These are phyloP conservation scores for Bufotes viridis DNA, from an alignment of 2,797 vertebrate genomes.

Conservation along the genomic window DNA sequence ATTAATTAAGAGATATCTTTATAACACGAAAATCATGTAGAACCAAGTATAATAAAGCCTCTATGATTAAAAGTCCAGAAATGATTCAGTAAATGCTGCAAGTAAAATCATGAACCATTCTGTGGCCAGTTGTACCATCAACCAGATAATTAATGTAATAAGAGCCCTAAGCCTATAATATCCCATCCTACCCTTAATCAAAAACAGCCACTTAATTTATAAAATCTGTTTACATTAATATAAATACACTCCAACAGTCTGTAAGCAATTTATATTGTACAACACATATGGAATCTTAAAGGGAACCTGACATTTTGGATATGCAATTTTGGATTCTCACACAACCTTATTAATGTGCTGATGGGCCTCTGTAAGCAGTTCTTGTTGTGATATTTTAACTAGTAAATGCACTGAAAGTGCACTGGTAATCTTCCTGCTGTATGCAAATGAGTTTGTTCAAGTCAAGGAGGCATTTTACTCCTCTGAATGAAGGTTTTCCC, in stretches of 20 bases:
- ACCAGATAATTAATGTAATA: slow-evolving; percentile 30
- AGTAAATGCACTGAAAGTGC: too few relatives aligned
- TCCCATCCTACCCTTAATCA: neutral
- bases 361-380: too few relatives aligned
- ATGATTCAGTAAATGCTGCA: slow-evolving; percentile 18
- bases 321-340: too few relatives aligned
- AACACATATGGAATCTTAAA: neutral
- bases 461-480: too few relatives aligned
- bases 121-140: slow-evolving; percentile 8
- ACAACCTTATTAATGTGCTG: too few relatives aligned
- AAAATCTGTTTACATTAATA: slow-evolving; percentile 1
- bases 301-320: neutral
- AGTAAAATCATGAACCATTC: slow-evolving; percentile 20
- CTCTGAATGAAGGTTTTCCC: too few relatives aligned
- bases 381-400: too few relatives aligned
- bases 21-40: slow-evolving; percentile 25
- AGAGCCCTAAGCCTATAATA: slow-evolving; percentile 4
- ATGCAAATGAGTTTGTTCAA: too few relatives aligned
- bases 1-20: slow-evolving; percentile 37
- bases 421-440: too few relatives aligned
- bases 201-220: slow-evolving; percentile 3
- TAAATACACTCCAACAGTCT: neutral
- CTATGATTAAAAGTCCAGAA: slow-evolving; percentile 27
- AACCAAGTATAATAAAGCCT: slow-evolving; percentile 7
- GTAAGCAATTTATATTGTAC: neutral